Conservation (phyloP, 2,888 invertebrate species). For the Deroplatys truncata region DNA sequence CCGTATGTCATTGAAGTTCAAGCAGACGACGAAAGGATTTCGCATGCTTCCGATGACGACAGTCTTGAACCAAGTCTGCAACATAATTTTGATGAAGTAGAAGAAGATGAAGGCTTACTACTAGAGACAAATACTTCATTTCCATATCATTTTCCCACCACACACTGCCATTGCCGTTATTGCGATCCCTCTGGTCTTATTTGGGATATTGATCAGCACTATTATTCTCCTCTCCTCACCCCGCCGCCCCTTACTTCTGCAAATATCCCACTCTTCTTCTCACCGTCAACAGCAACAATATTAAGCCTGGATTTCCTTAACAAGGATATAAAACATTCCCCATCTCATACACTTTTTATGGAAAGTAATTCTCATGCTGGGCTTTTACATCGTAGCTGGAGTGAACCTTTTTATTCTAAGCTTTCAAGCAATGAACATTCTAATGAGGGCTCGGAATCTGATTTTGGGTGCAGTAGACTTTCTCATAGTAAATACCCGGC, state of each 20-base stretch:
- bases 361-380: neutral
- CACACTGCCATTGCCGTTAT: conserved; percentile 62
- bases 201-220: conserved; percentile 65
- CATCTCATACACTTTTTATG: conserved; percentile 28
- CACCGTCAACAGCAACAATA: conserved; percentile 23
- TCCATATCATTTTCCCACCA: conserved; percentile 11
- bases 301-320: conserved; percentile 17
- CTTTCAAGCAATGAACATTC: neutral
- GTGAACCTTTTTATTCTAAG: conserved; percentile 51
- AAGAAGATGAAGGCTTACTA: conserved; percentile 10
- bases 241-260: conserved; percentile 38
- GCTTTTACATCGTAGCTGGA: conserved; percentile 58
- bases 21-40: conserved; percentile 22
- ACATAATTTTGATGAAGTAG: conserved; percentile 46
- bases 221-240: conserved; percentile 52
- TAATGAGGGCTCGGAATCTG: neutral
- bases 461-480: neutral
- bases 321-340: conserved; percentile 26
- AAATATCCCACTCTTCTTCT: conserved; percentile 35
- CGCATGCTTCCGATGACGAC: conserved; percentile 15
- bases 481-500: neutral
- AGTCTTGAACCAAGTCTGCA: conserved; percentile 41
- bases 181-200: conserved; percentile 72
- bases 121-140: neutral
- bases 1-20: neutral